Evolutionary conservation across 2,888 invertebrate genomes (phyloP).

Genomic region (Dioctria rufipes): DNA sequence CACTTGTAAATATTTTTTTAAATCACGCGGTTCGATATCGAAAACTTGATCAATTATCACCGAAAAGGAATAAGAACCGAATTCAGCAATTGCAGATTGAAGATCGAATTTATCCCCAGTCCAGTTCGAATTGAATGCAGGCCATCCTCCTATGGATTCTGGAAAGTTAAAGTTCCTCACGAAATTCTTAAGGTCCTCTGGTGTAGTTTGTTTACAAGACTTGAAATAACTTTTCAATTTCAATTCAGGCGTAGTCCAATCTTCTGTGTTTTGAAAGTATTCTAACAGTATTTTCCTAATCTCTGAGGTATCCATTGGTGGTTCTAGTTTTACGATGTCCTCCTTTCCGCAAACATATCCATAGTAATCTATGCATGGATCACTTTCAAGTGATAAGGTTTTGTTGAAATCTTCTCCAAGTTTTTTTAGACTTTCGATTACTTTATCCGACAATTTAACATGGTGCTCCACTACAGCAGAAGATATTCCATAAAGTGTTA

Average conservation of each 20-base stretch:
- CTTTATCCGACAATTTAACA: not conserved
- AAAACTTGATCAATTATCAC: constrained; percentile 9
- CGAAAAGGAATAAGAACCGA: not conserved
- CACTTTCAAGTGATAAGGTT: not conserved
- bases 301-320: not conserved
- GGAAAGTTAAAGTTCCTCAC: not conserved
- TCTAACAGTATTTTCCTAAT: not conserved
- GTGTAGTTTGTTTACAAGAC: not conserved
- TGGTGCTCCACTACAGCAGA: not conserved
- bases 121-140: constrained; percentile 9
- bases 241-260: not conserved
- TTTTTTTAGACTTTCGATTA: not conserved
- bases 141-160: constrained; percentile 8
- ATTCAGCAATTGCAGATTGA: constrained; percentile 24
- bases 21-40: not conserved
- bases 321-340: not conserved
- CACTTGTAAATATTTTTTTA: not conserved
- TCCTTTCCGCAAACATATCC: not conserved
- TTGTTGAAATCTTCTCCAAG: not conserved
- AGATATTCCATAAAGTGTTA: not conserved
- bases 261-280: not conserved
- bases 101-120: constrained; percentile 5
- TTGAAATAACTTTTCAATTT: not conserved
- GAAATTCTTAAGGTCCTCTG: not conserved
- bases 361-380: not conserved